These are phyloP conservation scores for Excalfactoria chinensis DNA, from an alignment of 2,113 vertebrate genomes.

Conservation along the genomic window DNA sequence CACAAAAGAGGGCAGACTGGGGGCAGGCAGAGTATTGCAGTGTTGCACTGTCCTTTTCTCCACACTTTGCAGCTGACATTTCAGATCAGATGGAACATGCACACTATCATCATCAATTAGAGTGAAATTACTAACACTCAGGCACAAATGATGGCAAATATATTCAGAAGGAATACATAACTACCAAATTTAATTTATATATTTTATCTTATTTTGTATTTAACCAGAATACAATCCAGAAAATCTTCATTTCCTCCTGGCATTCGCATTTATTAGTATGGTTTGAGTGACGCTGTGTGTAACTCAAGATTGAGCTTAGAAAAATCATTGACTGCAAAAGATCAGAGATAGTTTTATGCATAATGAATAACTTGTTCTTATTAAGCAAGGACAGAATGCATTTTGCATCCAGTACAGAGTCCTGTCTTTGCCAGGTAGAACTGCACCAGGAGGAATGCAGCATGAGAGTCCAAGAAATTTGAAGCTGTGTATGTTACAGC, in stretches of 20 bases:
- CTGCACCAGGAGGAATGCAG: neutral
- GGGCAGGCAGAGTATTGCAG: neutral
- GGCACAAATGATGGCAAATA: neutral
- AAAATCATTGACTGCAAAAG: neutral
- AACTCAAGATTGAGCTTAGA: neutral
- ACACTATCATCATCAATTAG: accelerated
- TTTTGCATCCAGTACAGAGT: neutral
- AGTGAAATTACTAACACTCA: neutral
- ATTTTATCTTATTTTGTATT: neutral
- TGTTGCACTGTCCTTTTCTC: neutral
- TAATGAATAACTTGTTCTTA: neutral
- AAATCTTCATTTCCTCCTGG: neutral
- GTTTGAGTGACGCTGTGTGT: neutral
- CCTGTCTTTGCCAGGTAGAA: neutral
- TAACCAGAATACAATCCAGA: neutral
- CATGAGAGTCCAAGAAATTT: neutral
- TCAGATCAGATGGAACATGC: neutral
- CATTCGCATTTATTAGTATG: neutral
- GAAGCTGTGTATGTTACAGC: neutral
- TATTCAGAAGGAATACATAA: neutral
- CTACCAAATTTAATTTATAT: neutral
- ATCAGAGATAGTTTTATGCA: neutral
- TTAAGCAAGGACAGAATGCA: neutral
- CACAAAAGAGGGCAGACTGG: neutral
- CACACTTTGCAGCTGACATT: neutral